Conservation (phyloP, 2,113 vertebrate genomes). For the Dromiciops gliroides region DNA sequence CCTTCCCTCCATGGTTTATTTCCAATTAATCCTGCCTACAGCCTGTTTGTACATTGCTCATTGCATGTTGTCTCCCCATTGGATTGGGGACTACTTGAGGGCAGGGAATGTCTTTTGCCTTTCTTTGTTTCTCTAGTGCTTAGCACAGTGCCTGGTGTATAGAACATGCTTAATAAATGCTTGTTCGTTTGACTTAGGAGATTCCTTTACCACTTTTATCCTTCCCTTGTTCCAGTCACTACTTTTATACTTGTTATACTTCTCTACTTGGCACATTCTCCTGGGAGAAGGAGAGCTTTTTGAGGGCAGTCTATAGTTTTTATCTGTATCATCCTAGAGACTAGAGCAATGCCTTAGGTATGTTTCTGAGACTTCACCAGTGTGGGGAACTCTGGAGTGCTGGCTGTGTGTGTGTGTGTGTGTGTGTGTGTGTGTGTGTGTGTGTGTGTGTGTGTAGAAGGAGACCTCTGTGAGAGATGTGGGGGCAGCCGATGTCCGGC, state of each 20-base stretch:
- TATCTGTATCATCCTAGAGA: neutral
- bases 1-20: neutral
- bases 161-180: neutral
- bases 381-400: neutral
- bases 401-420: neutral
- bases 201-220: neutral
- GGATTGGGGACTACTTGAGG: neutral
- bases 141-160: neutral
- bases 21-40: too few relatives aligned
- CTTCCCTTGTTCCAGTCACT: neutral
- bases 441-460: too few relatives aligned
- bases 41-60: neutral
- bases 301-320: neutral
- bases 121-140: neutral
- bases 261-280: neutral
- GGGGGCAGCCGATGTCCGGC: neutral
- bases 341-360: neutral
- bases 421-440: too few relatives aligned
- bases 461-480: neutral
- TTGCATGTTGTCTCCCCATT: neutral
- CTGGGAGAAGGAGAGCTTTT: neutral
- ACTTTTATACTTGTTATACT: neutral
- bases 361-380: neutral
- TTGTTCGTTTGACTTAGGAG: neutral
- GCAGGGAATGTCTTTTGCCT: neutral